A percentile compares a stretch with the other conserved stretches of the same genome.
phyloP scores from a whole-genome alignment of 2,797 vertebrate genomes.

The Ciconia nigra region DNA sequence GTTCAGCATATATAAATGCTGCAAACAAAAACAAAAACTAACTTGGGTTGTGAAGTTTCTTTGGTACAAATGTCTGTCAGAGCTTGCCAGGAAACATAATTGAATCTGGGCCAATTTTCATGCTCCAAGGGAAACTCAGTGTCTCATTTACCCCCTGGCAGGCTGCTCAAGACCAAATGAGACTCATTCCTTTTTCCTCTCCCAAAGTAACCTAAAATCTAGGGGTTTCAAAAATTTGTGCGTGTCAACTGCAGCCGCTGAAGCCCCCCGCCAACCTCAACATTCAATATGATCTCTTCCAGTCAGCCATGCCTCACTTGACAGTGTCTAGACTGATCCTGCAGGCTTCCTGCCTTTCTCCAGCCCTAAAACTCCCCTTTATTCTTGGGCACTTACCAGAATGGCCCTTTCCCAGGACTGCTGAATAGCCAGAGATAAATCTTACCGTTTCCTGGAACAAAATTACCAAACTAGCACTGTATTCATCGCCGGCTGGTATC shows the following conservation, averaged over 20 bases:
- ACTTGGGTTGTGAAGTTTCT: not conserved
- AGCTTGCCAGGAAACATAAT: conserved; percentile 38
- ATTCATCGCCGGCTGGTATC: not conserved
- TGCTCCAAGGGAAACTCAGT: conserved; percentile 40
- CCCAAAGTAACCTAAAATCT: conserved; percentile 10
- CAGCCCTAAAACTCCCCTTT: not conserved
- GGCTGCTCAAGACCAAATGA: not conserved
- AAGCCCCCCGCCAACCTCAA: not conserved
- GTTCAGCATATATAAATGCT: not conserved
- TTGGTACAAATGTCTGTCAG: not conserved
- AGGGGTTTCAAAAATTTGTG: not conserved
- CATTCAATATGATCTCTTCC: not conserved
- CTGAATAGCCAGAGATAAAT: conserved; percentile 40
- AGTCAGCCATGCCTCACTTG: not conserved
- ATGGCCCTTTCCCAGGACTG: not conserved
- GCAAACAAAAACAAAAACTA: not conserved
- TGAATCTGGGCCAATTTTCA: conserved; percentile 32
- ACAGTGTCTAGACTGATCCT: conserved; percentile 17
- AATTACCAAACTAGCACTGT: not conserved
- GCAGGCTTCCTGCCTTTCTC: conserved; percentile 3
- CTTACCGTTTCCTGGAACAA: conserved; percentile 15
- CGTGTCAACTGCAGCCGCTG: not conserved
- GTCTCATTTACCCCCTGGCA: conserved; percentile 39
- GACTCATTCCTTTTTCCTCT: not conserved
- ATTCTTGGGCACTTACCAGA: not conserved